Evolutionary conservation across 1,140 invertebrate species (phyloP), one percentile per base, ranked within the genome.

Genomic region (Orius insidiosus): DNA sequence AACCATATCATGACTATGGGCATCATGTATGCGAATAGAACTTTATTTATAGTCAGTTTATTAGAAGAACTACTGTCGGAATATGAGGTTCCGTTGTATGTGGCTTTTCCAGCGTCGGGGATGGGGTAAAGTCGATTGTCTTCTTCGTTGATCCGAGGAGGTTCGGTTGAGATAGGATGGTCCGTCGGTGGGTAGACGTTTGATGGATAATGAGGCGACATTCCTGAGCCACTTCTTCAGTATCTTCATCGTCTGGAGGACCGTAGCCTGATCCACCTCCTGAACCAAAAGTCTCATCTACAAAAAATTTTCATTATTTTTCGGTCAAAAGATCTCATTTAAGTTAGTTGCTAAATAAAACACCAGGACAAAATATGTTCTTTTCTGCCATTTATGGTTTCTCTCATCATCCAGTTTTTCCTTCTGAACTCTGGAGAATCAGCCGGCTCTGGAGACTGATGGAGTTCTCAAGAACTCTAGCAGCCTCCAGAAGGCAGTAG

Each of bases 1-100:
- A 87, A 78, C 81, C 81, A 86, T 53, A 80, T 76, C 57, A 85
- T 75, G 50, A 82, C 76, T 31, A 85, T 75, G 5, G 83, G 82
- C 56, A 85, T 62, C 33, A 85, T 65, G 62, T 84, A 85, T 37
- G 78, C 71, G 46, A 76, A 67, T 3, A 85, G 57, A 4, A 80
- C 80, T 46, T 70, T 70, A 15, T 68, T 66, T 1, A 83, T 57
- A 1, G 74, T 71, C 63, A 74, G 45, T 34, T 13, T 10, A 37
- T 11, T 14, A n/a, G 16, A 16, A 33, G 8, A 14, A 42, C 32
- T n/a, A 42, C 3, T 8, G 34, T 18, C 13, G 46, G n/a, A 30
- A 9, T 10, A 5, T 19, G 10, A 9, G 18, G 41, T 24, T 44
- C 13, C 4, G n/a, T 45, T 7, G 42, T 49, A 15, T 2, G 48